These are phyloP conservation scores for Nannobrachium achirus DNA, from an alignment of 2,113 vertebrate species.

Conservation along the genomic window DNA sequence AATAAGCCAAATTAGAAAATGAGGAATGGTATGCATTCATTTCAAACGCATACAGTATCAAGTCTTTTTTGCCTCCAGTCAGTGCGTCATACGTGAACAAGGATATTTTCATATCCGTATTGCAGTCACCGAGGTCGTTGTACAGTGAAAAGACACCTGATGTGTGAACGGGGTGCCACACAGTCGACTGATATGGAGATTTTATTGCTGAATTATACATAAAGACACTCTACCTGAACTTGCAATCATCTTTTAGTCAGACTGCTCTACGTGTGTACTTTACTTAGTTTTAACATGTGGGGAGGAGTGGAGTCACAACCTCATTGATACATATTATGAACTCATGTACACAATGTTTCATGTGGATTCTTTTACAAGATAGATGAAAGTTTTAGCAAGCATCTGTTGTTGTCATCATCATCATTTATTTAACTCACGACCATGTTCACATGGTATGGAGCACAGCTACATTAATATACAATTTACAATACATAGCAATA, in stretches of 20 bases:
- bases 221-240: constrained; percentile 32
- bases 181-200: constrained; percentile 26
- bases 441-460: too few relatives aligned
- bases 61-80: neutral
- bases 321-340: neutral
- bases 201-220: constrained; percentile 43
- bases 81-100: neutral
- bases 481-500: too few relatives aligned
- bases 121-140: constrained; percentile 15
- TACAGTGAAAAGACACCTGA: constrained; percentile 10
- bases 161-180: constrained; percentile 17
- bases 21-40: neutral
- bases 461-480: too few relatives aligned
- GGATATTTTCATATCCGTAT: neutral
- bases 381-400: neutral
- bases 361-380: neutral
- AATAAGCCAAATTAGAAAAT: neutral
- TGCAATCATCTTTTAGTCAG: neutral
- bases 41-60: too few relatives aligned
- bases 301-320: neutral
- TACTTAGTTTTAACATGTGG: constrained; percentile 29
- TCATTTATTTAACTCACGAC: too few relatives aligned
- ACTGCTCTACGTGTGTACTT: neutral
- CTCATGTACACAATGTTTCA: neutral
- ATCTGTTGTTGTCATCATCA: too few relatives aligned